Conservation (phyloP, 2,113 vertebrate genomes). For the Prunella fulvescens region DNA sequence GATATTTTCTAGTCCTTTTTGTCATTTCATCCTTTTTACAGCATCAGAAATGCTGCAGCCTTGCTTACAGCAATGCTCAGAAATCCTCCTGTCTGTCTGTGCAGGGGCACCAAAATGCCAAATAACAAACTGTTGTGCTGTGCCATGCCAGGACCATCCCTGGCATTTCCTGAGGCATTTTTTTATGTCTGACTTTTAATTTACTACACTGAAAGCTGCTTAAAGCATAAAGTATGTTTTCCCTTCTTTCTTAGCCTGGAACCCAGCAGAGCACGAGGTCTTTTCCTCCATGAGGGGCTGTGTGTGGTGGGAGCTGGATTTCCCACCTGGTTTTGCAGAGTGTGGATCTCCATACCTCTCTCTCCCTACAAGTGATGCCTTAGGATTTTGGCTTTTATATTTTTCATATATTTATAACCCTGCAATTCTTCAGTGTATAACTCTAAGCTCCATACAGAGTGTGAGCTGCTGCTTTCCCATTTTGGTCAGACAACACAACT, state of each 20-base stretch:
- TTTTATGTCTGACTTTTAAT: neutral
- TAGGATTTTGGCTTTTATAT: neutral
- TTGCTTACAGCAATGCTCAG: neutral
- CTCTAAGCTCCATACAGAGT: neutral
- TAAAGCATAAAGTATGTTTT: neutral
- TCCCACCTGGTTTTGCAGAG: neutral
- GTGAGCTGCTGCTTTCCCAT: neutral
- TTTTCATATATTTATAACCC: neutral
- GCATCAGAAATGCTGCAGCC: neutral
- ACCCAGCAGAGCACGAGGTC: neutral
- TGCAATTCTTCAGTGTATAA: neutral
- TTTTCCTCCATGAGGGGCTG: neutral
- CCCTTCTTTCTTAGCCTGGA: neutral
- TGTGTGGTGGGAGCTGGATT: neutral
- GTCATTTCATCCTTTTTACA: neutral
- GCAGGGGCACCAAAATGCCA: neutral
- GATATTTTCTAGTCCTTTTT: neutral
- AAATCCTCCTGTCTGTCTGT: neutral
- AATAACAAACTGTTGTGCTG: neutral
- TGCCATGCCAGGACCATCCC: neutral
- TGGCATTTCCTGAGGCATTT: neutral
- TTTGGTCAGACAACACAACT: neutral
- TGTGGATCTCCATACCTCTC: fast-evolving
- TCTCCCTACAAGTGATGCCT: neutral
- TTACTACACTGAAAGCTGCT: neutral